Evolutionary conservation across 2,888 invertebrate species (phyloP).

Genomic region (Plagiodera versicolora): DNA sequence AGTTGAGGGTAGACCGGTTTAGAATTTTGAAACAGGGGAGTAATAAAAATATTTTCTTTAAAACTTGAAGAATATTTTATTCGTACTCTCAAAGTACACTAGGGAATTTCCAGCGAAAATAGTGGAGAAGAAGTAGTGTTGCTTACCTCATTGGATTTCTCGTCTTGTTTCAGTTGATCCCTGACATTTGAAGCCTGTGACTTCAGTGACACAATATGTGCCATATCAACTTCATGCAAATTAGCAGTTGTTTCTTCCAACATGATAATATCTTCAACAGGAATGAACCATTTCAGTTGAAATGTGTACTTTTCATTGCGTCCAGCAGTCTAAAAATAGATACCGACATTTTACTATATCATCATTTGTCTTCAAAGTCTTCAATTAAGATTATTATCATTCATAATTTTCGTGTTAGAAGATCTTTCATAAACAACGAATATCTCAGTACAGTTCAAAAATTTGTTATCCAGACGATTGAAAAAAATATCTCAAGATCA

Average conservation of each 20-base stretch:
- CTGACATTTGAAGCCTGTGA: constrained; percentile 84
- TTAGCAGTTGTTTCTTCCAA: constrained; percentile 70
- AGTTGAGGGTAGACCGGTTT: no score
- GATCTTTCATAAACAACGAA: no score
- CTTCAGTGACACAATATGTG: constrained; percentile 81
- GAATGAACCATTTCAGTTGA: constrained; percentile 92
- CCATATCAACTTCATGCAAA: constrained; percentile 74
- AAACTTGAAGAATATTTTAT: no score
- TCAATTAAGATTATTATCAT: no score
- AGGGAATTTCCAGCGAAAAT: not conserved
- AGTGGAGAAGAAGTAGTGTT: constrained; percentile 2
- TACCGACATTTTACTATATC: not conserved
- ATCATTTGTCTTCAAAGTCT: not conserved
- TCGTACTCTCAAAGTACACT: no score
- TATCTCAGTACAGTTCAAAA: no score
- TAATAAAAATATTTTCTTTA: no score
- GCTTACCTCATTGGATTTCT: constrained; percentile 62
- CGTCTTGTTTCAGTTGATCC: constrained; percentile 81
- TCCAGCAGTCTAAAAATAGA: constrained; percentile 67
- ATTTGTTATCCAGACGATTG: no score
- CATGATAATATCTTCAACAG: constrained; percentile 78
- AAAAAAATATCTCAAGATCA: no score
- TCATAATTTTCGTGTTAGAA: no score
- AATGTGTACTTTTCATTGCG: constrained; percentile 84
- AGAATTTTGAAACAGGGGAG: no score